phyloP scores from a whole-genome alignment of 2,888 invertebrate genomes.

The Glaucopsyche alexis region DNA sequence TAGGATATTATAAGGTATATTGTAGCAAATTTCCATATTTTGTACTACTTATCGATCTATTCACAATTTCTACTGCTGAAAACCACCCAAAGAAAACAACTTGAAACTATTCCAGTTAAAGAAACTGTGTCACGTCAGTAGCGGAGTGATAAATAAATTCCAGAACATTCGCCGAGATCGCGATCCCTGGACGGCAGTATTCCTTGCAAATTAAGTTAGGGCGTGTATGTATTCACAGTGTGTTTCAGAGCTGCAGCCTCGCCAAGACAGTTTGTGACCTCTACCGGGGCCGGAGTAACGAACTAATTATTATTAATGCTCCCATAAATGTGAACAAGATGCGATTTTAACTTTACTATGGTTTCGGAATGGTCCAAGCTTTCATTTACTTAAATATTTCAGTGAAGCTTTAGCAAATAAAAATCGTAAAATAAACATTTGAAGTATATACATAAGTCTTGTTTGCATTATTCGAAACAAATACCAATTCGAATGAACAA shows the following conservation, averaged over 20 bases:
- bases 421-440: too few species aligned
- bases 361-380: not conserved
- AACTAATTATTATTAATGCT: constrained; percentile 28
- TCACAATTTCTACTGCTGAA: too few species aligned
- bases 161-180: constrained; percentile 63
- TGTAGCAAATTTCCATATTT: too few species aligned
- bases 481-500: not conserved
- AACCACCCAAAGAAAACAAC: too few species aligned
- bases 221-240: constrained; percentile 75
- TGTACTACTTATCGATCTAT: too few species aligned
- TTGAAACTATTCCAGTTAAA: not conserved
- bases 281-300: not conserved
- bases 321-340: constrained; percentile 12
- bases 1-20: too few species aligned
- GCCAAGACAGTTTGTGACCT: constrained; percentile 34
- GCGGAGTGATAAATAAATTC: constrained; percentile 50
- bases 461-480: too few species aligned
- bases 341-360: not conserved
- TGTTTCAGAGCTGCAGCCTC: constrained; percentile 40
- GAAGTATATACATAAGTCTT: too few species aligned
- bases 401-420: too few species aligned
- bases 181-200: constrained; percentile 56
- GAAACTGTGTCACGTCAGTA: not conserved
- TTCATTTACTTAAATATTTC: too few species aligned
- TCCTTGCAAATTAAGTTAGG: constrained; percentile 73